Base-by-base conservation (phyloP, 2,113 vertebrate genomes). In the Istiophorus platypterus region DNA sequence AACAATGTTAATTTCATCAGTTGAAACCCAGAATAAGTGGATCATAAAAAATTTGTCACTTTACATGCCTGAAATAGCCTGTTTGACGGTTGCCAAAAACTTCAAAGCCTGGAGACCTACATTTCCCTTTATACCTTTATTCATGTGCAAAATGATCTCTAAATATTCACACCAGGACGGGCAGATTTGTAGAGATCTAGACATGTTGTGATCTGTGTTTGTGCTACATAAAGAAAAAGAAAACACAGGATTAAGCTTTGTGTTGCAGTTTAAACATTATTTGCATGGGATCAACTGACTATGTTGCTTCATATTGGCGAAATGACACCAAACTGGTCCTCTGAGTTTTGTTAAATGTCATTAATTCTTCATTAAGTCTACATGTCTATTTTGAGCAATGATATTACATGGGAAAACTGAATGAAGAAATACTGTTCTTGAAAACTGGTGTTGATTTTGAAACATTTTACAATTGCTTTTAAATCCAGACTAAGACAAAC, bases 21-120 rank as follows among this genome's bases (percentile, higher is more conserved):
- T 39, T 58, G 3, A 31, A 84, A 63, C n/a, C 24, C n/a, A 56
- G 39, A 18, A 11, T 24, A 58, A 76, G 49, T 9, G 4, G 22
- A 31, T 42, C 31, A 62, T 56, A 26, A 76, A 64, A 81, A 78
- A 65, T 59, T 5, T 22, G 62, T 52, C 52, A 61, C 77, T 52
- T 52, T 24, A 37, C 26, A 54, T 13, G 13, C 45, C 45, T 56
- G 57, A 82, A 80, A 78, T 73, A 68, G 29, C 24, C 1, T 8
- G 14, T 72, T 64, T 62, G 42, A 74, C 62, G 52, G 22, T 14
- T 70, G 56, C 20, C 57, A 59, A 45, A 69, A 29, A 42, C 59
- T 41, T 37, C 7, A 39, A 64, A 64, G 41, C 31, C 57, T 45
- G 39, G 10, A 56, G 29, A 8, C 41, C 62, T 56, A 45, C 42